Evolutionary conservation across 2,113 vertebrate species (phyloP).

Genomic region (Corythaeola cristata): DNA sequence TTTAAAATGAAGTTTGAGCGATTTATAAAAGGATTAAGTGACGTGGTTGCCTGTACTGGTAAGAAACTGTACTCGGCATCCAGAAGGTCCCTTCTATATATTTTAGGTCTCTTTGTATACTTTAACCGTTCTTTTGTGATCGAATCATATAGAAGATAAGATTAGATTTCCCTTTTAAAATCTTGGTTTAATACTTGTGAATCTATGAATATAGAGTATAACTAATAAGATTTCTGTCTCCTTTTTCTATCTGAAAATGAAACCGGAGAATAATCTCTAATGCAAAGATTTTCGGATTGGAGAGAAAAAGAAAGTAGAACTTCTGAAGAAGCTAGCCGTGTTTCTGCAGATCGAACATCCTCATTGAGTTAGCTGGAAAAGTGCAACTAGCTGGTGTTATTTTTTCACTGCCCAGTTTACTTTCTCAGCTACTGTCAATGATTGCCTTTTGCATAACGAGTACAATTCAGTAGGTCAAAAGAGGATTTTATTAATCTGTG

Average conservation of each 20-base stretch:
- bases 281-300: neutral
- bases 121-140: neutral
- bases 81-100: neutral
- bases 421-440: neutral
- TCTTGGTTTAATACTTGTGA: neutral
- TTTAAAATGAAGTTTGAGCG: neutral
- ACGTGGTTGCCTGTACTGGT: neutral
- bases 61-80: neutral
- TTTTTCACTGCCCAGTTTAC: neutral
- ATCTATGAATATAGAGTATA: neutral
- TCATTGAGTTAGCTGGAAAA: neutral
- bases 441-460: no score
- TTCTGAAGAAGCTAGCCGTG: neutral
- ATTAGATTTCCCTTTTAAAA: neutral
- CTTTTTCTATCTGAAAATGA: neutral
- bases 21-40: conserved; percentile 28
- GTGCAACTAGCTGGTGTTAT: neutral
- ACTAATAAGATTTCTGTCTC: neutral
- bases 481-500: neutral
- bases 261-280: neutral
- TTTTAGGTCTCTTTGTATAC: neutral
- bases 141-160: neutral
- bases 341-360: neutral
- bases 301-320: neutral
- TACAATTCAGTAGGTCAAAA: neutral